These are phyloP conservation scores for Halcyon chelicuti DNA, from an alignment of 2,797 vertebrate genomes.

Conservation along the genomic window DNA sequence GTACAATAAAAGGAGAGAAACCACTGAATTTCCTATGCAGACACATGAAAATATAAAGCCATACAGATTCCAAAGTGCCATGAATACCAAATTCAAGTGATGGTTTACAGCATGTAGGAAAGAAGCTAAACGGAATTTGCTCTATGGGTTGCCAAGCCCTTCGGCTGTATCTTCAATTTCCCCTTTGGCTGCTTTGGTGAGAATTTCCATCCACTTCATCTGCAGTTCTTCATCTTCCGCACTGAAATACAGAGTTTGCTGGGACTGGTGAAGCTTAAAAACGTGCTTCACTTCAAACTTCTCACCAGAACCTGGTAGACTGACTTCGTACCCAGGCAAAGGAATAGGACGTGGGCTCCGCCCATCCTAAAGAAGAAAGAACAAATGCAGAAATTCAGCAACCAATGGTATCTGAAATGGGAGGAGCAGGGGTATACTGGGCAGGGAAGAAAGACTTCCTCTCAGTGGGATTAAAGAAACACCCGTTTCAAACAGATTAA, in stretches of 20 bases:
- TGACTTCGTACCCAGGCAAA: constrained; percentile 85
- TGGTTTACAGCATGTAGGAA: constrained; percentile 52
- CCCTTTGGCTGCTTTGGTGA: constrained; percentile 80
- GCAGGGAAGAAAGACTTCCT: not conserved
- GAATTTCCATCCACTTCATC: constrained; percentile 86
- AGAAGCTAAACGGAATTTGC: constrained; percentile 25
- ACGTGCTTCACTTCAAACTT: constrained; percentile 80
- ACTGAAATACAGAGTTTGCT: constrained; percentile 86
- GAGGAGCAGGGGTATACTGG: rapidly evolving
- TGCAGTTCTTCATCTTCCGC: constrained; percentile 84
- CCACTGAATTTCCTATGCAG: constrained; percentile 59
- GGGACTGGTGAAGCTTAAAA: constrained; percentile 85
- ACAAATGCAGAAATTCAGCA: not conserved
- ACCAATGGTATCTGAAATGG: rapidly evolving
- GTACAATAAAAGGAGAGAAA: constrained; percentile 56
- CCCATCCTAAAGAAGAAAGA: constrained; percentile 78
- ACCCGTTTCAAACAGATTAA: not conserved
- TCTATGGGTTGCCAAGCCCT: constrained; percentile 74
- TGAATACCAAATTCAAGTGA: constrained; percentile 89
- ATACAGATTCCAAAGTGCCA: constrained; percentile 85
- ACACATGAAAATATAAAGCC: constrained; percentile 78
- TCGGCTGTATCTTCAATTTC: constrained; percentile 74
- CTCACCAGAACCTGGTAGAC: constrained; percentile 72
- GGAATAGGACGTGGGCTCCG: constrained; percentile 77
- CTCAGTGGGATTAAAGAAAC: not conserved